Base-by-base conservation (phyloP, 2,888 invertebrate species). In the Perithous albicinctus region DNA sequence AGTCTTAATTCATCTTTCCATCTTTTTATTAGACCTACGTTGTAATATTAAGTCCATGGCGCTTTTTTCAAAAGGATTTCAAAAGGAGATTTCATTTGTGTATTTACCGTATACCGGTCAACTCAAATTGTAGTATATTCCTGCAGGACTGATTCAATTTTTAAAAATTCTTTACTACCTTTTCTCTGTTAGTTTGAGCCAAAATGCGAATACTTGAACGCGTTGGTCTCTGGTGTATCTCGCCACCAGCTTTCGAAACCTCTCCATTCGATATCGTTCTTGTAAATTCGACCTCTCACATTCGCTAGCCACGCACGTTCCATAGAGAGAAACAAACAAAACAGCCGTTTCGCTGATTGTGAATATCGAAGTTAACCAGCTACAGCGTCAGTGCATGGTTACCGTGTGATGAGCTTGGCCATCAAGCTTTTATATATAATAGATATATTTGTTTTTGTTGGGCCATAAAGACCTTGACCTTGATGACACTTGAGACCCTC, bases 251-350 rank as follows among this genome's bases (percentile, higher is more conserved):
- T 23, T 12, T 15, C 26, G 51, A 64, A 72, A 32, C 23, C 54
- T 35, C 32, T 35, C 43, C 15, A 43, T 54, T 61, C 35, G 51
- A 18, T 63, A 12, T 15, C 48, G 48, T 35, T 63, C 43, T 48
- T 63, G 69, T 70, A 54, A 69, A 77, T 77, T 77, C 6, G 12
- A 48, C 32, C 32, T 70, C 35, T 29, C n/a, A 32, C 26, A 59
- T 46, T 46, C 26, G 29, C 38, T 32, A n/a, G 61, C 38, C 12
- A 61, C 3, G 1, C 56, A 12, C 61, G 29, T 77, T 69, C 61
- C 61, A 32, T 18, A 51, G 48, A 63, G 69, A 32, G 69, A 51
- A 69, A 43, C 69, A 69, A 77, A 77, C 61, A 77, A 51, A 77
- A 69, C 41, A 41, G 61, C 63, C 61, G 66, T 67, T 51, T 56